Evolutionary conservation across 2,888 invertebrate genomes (phyloP), one percentile per base, ranked within the genome.

Genomic region (Ochropleura leucogaster): DNA sequence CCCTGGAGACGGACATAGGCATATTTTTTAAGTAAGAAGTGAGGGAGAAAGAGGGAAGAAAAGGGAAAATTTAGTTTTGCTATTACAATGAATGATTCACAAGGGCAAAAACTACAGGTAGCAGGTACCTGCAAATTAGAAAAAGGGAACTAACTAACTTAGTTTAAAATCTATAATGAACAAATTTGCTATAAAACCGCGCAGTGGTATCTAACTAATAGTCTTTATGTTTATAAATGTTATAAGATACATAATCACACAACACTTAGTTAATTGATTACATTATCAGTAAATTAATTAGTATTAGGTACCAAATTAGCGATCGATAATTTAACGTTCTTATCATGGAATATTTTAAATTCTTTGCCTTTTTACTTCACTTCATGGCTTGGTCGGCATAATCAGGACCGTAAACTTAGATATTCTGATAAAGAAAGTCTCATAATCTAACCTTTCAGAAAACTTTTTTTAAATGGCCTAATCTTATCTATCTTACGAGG

Each of bases 201-300:
- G 40, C 1, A 57, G 16, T 30, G 6, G 4, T 68, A 63, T 47
- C 30, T 49, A 49, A 55, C 20, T 1, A 8, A 14, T 71, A 7
- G 53, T 12, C 8, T 51, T 10, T 49, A 57, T 46, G 67, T 68
- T 65, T 49, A 75, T 10, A 67, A 77, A 70, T 51, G 42, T n/a
- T 46, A n/a, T 0, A 65, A 59, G 20, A 49, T 40, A 65, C 20
- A 53, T 46, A 79, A 83, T 74, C 70, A 44, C 70, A 74, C 60
- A n/a, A n/a, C 67, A 68, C 30, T 65, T n/a, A 70, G 40, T 53
- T 73, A n/a, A 51, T 47, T 73, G 69, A 79, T 73, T 60, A 81
- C 18, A 3, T n/a, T n/a, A n/a, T n/a, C n/a, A 68, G 14, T 40
- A 14, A 47, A 65, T 69, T 49, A 59, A 59, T 65, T 57, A 49